phyloP scores from a whole-genome alignment of 2,113 vertebrate species.

The Bostrychus sinensis region DNA sequence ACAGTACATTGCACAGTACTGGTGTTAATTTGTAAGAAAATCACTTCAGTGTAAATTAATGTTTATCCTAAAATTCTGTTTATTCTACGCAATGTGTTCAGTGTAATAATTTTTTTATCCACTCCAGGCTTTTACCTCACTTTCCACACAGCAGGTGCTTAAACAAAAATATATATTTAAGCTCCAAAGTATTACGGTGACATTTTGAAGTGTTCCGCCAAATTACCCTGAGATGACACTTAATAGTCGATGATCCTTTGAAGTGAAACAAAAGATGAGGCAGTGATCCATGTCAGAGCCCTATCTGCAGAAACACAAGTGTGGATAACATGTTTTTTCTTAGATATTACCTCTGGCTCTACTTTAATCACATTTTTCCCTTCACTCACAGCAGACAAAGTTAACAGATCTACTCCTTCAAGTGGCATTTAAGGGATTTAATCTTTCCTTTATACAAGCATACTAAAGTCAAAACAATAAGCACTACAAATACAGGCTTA shows the following conservation, averaged over 20 bases:
- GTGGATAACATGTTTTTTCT: constrained; percentile 18
- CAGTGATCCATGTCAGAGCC: constrained; percentile 43
- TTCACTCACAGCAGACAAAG: neutral
- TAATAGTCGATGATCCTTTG: constrained; percentile 56
- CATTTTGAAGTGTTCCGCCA: constrained; percentile 51
- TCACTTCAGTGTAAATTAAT: too few relatives aligned
- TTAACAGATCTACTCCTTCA: neutral
- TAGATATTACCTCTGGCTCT: constrained; percentile 2
- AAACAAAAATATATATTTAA: constrained; percentile 44
- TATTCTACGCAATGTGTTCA: neutral
- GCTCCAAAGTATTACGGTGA: constrained; percentile 38
- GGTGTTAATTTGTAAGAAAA: too few relatives aligned
- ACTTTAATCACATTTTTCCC: neutral
- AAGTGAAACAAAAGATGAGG: constrained; percentile 52
- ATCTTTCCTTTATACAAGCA: constrained; percentile 13
- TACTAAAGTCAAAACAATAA: neutral
- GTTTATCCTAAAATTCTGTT: too few relatives aligned
- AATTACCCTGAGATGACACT: constrained; percentile 45
- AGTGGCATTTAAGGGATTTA: constrained; percentile 12
- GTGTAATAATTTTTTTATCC: constrained; percentile 10
- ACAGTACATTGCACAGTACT: too few relatives aligned
- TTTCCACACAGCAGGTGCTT: constrained; percentile 36
- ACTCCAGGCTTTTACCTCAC: constrained; percentile 15
- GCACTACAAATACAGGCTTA: neutral
- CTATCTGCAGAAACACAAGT: constrained; percentile 20